Base-by-base conservation (phyloP, 2,888 invertebrate species). In the Platycheirus albimanus region DNA sequence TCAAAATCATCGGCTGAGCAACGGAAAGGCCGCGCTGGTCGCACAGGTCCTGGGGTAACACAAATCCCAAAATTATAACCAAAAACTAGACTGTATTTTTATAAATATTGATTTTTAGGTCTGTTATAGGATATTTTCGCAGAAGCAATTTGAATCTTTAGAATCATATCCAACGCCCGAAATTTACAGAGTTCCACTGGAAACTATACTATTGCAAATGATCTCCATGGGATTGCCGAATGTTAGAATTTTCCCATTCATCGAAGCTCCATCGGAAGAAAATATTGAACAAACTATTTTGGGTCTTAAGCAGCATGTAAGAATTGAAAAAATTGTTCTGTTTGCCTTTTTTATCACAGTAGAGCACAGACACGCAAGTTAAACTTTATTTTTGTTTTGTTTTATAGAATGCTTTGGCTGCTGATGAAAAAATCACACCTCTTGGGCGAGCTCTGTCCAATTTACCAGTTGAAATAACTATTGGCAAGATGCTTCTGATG, bases 1-100 rank as follows among this genome's bases (percentile, higher is more conserved):
- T 98, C 98, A n/a, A 94, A 97, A 91, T 99, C 99, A 0, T 98
- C 97, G 87, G 98, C 99, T 3, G 98, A 99, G 88, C 99, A 99
- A 90, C 93, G 99, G 64, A 98, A 98, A 90, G 99, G 99, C 8
- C 93, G 99, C 87, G 98, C 98, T 56, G 99, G 99, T 0, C 93
- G 99, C 88, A 98, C 96, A 19, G 97, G 99, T 2, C 99, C 99
- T 0, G 99, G 99, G 2, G 95, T 90, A 84, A 86, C 67, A 24
- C 38, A 0, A 41, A 20, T 4, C 10, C 0, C n/a, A 20, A 54
- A 4, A 5, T 43, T 11, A 15, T 4, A 36, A 20, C 17, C 8
- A 20, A 33, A 28, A 3, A 17, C 2, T 2, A 20, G 13, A 36
- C n/a, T n/a, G n/a, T 11, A 72, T 41, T 19, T 38, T 3, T 30